Evolutionary conservation across 2,888 invertebrate genomes (phyloP), one percentile per base, ranked within the genome.

Genomic region (Campoletis raptor): DNA sequence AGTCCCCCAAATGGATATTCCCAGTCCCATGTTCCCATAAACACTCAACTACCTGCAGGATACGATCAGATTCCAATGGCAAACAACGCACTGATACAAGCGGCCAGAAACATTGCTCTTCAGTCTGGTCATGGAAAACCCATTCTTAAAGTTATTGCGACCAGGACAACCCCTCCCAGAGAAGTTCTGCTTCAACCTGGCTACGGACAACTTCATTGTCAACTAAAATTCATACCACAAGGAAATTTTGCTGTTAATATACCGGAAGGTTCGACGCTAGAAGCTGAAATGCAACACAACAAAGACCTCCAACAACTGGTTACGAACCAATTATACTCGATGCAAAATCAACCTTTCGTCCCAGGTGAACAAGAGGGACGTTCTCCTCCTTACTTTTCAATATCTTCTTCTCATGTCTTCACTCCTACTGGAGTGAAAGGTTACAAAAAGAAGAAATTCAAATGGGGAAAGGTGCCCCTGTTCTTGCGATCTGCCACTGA

Each of bases 221-320:
- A 21, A 12, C 9, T 73, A 12, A 52, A 73, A 12, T 73, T 52
- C 18, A 18, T 57, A 9, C 61, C 76, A 10, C 76, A 36, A 18
- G 30, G n/a, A 6, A 66, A 54, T 48, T 61, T 24, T 18, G 37
- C 18, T 0, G 5, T 15, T 0, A 30, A 24, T 45, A 24, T 40
- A 21, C 37, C 57, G 24, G 61, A 18, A 37, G 42, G 61, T 42
- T 42, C 42, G 30, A 37, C 61, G 18, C n/a, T 77, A 52, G 61
- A 42, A 74, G 72, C 64, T 9, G 85, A 74, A 42, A 48, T 85
- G 10, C 83, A 88, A 18, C 85, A 81, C 37, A 67, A 78, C 76
- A 61, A 30, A n/a, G 74, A 5, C 42, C 74, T 87, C 21, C 79
- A 82, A 40, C 73, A 61, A 24, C 12, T 30, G 12, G 21, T 85